Base-by-base conservation (phyloP, 2,888 invertebrate species). In the Creontiades dilutus region DNA sequence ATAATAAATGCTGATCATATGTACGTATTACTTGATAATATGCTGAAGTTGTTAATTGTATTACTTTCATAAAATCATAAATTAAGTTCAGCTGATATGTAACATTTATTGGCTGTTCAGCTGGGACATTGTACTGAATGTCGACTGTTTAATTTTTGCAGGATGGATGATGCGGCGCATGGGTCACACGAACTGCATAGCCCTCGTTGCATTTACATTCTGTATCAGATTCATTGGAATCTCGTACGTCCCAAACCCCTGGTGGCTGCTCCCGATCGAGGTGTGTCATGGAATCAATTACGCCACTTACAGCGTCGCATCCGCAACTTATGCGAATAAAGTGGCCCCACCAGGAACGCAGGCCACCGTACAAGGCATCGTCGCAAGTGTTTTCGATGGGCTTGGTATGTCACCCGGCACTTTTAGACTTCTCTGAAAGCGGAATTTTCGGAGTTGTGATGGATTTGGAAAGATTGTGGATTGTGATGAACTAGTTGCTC, bases 221-320 rank as follows among this genome's bases (percentile, higher is more conserved):
- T 19, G 28, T 4, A 3, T 78, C 14, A 28, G 78, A n/a, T 78
- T 78, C 28, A 78, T 78, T 12, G 13, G 5, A 2, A 37, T 37
- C 27, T 78, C 28, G 1, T 27, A 28, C 46, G 28, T 78, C 7
- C 12, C 78, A 0, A 78, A 78, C 46, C 78, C 78, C 7, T 78
- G 78, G 78, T 78, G 78, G 78, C 28, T 78, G 14, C 28, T 78
- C 5, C 78, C 78, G 14, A 46, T 78, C 4, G 78, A 78, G 78
- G 46, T 78, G 1, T 16, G 16, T 4, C 19, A 78, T n/a, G 78
- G 78, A 12, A 28, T 78, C 78, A 78, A 23, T 5, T 37, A 78
- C 78, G 78, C 28, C 14, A 23, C 28, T 78, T 78, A 78, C 16
- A 78, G 14, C 13, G 78, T 78, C 13, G 78, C 78, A 11, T 28